Conservation (phyloP, 2,888 invertebrate species). For the Hirtodrosophila cameraria region DNA sequence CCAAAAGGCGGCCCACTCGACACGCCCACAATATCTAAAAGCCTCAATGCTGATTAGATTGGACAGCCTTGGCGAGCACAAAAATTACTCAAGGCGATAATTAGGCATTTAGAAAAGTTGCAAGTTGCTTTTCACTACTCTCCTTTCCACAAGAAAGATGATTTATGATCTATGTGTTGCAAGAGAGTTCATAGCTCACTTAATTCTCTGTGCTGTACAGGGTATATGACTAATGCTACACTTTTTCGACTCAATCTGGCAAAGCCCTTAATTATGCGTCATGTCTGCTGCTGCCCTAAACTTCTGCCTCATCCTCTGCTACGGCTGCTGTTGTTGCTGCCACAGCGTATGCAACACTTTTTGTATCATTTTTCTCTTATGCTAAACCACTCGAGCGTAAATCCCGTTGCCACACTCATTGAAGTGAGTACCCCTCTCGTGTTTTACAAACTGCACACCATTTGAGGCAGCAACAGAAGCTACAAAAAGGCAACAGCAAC, state of each 20-base stretch:
- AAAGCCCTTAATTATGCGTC: slow-evolving; percentile 53
- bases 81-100: slow-evolving; percentile 54
- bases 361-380: slow-evolving; percentile 46
- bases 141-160: slow-evolving; percentile 58
- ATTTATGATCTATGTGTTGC: slow-evolving; percentile 63
- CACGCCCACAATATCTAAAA: too few species aligned
- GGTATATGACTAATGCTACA: slow-evolving; percentile 45
- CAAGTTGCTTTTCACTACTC: too few species aligned
- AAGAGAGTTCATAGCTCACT: slow-evolving; percentile 43
- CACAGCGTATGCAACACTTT: slow-evolving; percentile 64
- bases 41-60: slow-evolving; percentile 9
- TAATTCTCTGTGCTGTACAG: slow-evolving; percentile 66
- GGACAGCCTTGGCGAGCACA: too few species aligned
- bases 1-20: background rate
- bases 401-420: slow-evolving; percentile 30
- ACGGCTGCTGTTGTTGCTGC: background rate
- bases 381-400: slow-evolving; percentile 60
- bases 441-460: slow-evolving; percentile 63
- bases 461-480: slow-evolving; percentile 51
- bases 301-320: too few species aligned
- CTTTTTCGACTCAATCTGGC: slow-evolving; percentile 11
- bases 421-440: slow-evolving; percentile 20
- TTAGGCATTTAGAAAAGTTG: slow-evolving; percentile 58
- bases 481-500: slow-evolving; percentile 8
- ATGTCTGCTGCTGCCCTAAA: slow-evolving; percentile 1